Conservation (phyloP, 2,888 invertebrate genomes). For the Drosophila formosana region DNA sequence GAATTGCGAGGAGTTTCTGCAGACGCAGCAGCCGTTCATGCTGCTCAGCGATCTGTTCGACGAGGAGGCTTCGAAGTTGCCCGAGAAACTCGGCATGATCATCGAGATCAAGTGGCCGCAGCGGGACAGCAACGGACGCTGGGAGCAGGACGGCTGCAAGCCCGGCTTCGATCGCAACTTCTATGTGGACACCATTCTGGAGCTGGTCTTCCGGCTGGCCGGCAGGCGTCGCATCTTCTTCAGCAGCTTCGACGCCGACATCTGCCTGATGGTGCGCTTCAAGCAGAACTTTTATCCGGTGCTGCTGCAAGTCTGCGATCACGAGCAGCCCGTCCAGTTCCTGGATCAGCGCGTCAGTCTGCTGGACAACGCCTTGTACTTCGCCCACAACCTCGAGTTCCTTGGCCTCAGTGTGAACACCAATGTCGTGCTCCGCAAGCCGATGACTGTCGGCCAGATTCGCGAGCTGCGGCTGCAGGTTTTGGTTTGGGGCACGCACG, state of each 20-base stretch:
- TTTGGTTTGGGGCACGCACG: constrained; percentile 44
- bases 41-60: constrained; percentile 92
- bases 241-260: constrained; percentile 97
- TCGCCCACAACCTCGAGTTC: constrained; percentile 91
- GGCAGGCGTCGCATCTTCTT: constrained; percentile 92
- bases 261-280: constrained; percentile 94
- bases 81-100: constrained; percentile 93
- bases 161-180: constrained; percentile 94
- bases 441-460: constrained; percentile 71
- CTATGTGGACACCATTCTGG: constrained; percentile 91
- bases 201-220: constrained; percentile 88
- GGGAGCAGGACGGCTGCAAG: constrained; percentile 90
- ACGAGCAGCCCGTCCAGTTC: constrained; percentile 90
- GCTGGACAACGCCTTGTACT: constrained; percentile 91
- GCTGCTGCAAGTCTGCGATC: constrained; percentile 93
- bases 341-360: constrained; percentile 92
- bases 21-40: constrained; percentile 97
- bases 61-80: constrained; percentile 87
- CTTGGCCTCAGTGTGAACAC: constrained; percentile 95
- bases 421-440: constrained; percentile 93
- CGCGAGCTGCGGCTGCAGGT: constrained; percentile 29
- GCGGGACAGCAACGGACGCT: constrained; percentile 92
- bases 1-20: constrained; percentile 84
- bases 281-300: constrained; percentile 99
- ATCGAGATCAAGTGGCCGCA: constrained; percentile 98